Percentiles rank a stretch among this genome's conserved stretches.
These are phyloP conservation scores for Peromyscus polionotus DNA, from an alignment of 2,113 vertebrate species.

Conservation along the genomic window DNA sequence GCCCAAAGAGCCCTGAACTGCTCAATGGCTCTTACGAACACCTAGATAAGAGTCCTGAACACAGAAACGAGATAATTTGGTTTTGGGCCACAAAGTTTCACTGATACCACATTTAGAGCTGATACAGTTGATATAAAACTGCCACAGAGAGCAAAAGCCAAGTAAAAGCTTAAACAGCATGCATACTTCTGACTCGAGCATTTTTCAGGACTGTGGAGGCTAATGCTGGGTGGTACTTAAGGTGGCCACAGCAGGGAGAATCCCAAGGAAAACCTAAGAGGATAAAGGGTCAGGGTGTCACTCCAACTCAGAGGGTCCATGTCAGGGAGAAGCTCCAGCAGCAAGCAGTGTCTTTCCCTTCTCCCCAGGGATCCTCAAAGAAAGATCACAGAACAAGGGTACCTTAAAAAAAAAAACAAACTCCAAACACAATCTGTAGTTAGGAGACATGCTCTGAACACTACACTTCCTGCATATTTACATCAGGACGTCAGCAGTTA, in stretches of 20 bases:
- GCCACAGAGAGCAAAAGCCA: constrained; percentile 36
- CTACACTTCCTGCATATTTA: neutral
- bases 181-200: neutral
- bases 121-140: constrained; percentile 34
- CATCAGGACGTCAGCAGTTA: neutral
- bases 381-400: constrained; percentile 39
- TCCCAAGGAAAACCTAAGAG: constrained; percentile 37
- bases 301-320: neutral
- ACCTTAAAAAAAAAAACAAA: neutral
- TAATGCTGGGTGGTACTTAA: neutral
- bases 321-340: neutral
- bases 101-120: neutral
- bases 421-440: neutral
- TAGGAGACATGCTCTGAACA: constrained; percentile 37
- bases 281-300: neutral
- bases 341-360: neutral
- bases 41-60: constrained; percentile 36
- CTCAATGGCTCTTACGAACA: constrained; percentile 12
- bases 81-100: constrained; percentile 23
- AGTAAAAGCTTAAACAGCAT: constrained; percentile 7
- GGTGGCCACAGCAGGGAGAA: neutral
- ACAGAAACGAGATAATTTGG: neutral
- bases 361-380: neutral
- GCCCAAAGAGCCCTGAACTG: neutral
- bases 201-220: neutral